phyloP scores from a whole-genome alignment of 2,888 invertebrate genomes.

The Dasysyrphus tricinctus region DNA sequence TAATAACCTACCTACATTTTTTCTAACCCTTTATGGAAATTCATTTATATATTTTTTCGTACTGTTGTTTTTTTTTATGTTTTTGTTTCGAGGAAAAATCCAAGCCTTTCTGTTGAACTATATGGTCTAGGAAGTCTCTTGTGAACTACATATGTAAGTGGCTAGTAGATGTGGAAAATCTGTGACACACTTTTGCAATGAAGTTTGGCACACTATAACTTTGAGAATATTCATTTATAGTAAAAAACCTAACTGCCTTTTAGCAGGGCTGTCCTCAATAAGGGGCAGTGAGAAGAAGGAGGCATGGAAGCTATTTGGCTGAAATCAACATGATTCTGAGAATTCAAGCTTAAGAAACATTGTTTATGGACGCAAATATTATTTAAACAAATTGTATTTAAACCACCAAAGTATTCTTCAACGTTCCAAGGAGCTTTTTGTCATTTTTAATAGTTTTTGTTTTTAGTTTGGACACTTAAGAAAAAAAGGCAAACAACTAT shows the following conservation, averaged over 20 bases:
- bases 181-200: constrained; percentile 40
- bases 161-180: constrained; percentile 28
- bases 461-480: too few species aligned
- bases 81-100: constrained; percentile 3
- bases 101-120: background rate
- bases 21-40: constrained; percentile 20
- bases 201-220: constrained; percentile 27
- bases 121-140: constrained; percentile 2
- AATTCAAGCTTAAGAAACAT: too few species aligned
- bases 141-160: background rate
- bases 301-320: background rate
- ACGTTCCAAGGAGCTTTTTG: too few species aligned
- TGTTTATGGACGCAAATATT: too few species aligned
- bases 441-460: too few species aligned
- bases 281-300: background rate
- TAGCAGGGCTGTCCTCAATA: background rate
- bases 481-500: too few species aligned
- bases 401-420: too few species aligned
- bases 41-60: constrained; percentile 11
- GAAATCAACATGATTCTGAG: too few species aligned
- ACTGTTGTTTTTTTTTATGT: background rate
- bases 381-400: too few species aligned
- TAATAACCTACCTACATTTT: background rate
- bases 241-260: background rate
- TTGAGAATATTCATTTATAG: constrained; percentile 9